These are phyloP conservation scores for Zaprionus camerounensis DNA, from an alignment of 1,140 invertebrate species.

Conservation along the genomic window DNA sequence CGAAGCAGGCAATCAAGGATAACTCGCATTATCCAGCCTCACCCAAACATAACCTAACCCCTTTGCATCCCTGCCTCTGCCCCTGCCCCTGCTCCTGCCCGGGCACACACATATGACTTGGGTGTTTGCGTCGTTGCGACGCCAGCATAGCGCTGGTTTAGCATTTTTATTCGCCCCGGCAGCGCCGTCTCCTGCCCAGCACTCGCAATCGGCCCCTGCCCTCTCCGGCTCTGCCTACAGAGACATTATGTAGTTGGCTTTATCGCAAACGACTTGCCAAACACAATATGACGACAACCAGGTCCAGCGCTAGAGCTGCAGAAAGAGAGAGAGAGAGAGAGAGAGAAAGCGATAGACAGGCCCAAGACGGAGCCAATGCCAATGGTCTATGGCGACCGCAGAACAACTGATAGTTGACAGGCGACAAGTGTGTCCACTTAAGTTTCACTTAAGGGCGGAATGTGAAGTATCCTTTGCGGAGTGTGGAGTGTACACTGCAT, in stretches of 20 bases:
- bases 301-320: constrained; percentile 9
- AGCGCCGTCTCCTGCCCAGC: constrained; percentile 13
- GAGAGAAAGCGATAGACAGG: neutral
- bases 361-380: constrained; percentile 54
- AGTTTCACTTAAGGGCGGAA: neutral
- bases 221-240: constrained; percentile 55
- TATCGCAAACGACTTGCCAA: constrained; percentile 81
- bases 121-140: constrained; percentile 59
- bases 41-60: too few relatives aligned
- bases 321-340: neutral
- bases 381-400: constrained; percentile 56
- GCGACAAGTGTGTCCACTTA: constrained; percentile 51
- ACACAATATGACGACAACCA: constrained; percentile 74
- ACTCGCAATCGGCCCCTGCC: neutral
- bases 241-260: constrained; percentile 81
- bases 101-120: constrained; percentile 25
- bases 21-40: constrained; percentile 69
- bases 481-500: neutral
- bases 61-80: neutral
- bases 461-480: neutral
- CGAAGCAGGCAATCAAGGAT: constrained; percentile 77
- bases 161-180: constrained; percentile 68
- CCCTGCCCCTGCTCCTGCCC: constrained; percentile 14
- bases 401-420: constrained; percentile 42
- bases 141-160: constrained; percentile 73